Conservation (phyloP, 2,888 invertebrate genomes). For the Schizotus pectinicornis region DNA sequence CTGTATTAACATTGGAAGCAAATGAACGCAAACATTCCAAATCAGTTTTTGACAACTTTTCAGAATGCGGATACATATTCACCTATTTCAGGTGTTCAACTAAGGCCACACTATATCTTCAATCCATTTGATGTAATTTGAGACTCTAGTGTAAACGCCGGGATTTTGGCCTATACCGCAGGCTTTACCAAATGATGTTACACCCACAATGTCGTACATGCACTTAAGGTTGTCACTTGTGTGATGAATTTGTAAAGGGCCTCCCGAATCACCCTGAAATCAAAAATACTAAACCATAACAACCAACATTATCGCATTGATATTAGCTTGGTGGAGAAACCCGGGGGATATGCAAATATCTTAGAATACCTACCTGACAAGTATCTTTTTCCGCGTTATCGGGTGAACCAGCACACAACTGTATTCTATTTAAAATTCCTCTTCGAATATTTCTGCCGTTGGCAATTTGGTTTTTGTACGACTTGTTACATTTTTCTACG, state of each 20-base stretch:
- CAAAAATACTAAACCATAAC: background rate
- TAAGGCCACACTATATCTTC: slow-evolving; percentile 60
- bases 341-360: background rate
- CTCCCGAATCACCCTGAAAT: slow-evolving; percentile 66
- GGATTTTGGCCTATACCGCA: slow-evolving; percentile 54
- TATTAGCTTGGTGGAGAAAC: no score
- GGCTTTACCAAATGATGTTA: slow-evolving; percentile 59
- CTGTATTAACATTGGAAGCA: no score
- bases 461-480: no score
- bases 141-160: slow-evolving; percentile 61
- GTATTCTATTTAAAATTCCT: no score
- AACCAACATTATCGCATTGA: no score
- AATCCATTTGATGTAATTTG: slow-evolving; percentile 60
- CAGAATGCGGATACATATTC: no score
- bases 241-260: slow-evolving; percentile 60
- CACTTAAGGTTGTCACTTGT: slow-evolving; percentile 50
- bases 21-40: no score
- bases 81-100: no score
- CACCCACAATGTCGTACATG: slow-evolving; percentile 59
- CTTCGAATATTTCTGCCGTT: no score
- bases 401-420: no score
- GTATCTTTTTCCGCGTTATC: slow-evolving; percentile 55
- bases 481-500: slow-evolving; percentile 51
- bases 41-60: no score
- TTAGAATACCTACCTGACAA: slow-evolving; percentile 61